phyloP scores from a whole-genome alignment of 2,888 invertebrate genomes.

The Eupelmus urozonus region DNA sequence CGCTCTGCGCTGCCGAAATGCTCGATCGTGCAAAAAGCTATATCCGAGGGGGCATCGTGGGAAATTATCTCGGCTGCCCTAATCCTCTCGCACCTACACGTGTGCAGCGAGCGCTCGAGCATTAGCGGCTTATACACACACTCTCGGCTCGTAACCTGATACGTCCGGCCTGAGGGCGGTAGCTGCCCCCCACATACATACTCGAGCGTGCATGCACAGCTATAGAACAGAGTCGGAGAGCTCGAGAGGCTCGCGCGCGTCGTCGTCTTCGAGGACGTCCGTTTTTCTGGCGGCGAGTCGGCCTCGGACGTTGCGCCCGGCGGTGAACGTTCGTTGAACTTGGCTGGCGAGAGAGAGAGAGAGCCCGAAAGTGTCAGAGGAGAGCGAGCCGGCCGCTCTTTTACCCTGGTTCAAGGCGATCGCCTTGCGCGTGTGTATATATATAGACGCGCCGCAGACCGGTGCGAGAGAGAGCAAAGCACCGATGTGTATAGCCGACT shows the following conservation, averaged over 20 bases:
- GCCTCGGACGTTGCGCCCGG: conserved; percentile 56
- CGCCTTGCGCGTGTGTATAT: conserved; percentile 21
- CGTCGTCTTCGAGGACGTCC: conserved; percentile 14
- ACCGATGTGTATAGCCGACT: no score
- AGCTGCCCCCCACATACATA: conserved; percentile 1
- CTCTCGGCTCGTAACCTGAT: conserved; percentile 35
- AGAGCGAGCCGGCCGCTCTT: conserved; percentile 59
- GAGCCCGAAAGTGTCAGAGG: conserved; percentile 63
- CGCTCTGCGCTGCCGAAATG: background rate
- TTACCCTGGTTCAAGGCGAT: conserved; percentile 56
- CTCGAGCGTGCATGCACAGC: background rate
- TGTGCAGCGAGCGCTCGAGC: background rate
- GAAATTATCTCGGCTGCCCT: conserved; percentile 18
- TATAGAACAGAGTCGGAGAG: background rate
- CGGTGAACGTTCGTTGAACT: conserved; percentile 66
- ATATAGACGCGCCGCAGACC: no score
- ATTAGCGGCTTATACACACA: conserved; percentile 15
- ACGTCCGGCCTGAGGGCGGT: conserved; percentile 49
- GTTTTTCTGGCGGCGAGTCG: conserved; percentile 41
- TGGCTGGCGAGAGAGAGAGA: conserved; percentile 36
- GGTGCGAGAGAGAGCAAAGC: no score
- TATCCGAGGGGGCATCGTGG: conserved; percentile 13
- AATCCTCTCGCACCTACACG: background rate
- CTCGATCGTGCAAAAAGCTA: conserved; percentile 10
- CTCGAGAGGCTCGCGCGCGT: background rate